Evolutionary conservation across 2,888 invertebrate species (phyloP).

Genomic region (Drosophila bunnanda): DNA sequence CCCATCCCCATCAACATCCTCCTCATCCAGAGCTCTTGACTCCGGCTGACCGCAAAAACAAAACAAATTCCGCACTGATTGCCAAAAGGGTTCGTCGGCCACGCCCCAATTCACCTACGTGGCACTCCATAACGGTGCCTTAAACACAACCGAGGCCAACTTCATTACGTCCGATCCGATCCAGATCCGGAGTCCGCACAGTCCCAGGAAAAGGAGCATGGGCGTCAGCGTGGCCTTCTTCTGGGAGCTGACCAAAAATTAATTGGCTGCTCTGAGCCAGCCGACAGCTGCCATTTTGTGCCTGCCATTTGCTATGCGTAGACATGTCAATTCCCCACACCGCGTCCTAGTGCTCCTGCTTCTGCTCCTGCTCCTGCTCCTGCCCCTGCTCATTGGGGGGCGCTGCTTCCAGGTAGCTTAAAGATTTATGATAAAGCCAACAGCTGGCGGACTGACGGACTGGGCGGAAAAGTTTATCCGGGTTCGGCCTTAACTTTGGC

Average conservation of each 20-base stretch:
- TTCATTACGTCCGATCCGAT: constrained; percentile 57
- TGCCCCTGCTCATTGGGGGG: background rate
- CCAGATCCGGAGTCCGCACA: constrained; percentile 5
- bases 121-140: constrained; percentile 53
- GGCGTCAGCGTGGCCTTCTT: constrained; percentile 25
- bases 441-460: background rate
- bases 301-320: constrained; percentile 60
- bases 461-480: constrained; percentile 59
- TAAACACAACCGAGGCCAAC: constrained; percentile 52
- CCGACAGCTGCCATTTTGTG: constrained; percentile 74
- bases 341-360: background rate
- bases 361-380: background rate
- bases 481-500: constrained; percentile 65
- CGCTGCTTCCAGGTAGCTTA: constrained; percentile 54
- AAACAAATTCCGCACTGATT: constrained; percentile 61
- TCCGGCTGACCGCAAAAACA: constrained; percentile 54
- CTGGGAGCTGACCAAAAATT: constrained; percentile 60
- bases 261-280: constrained; percentile 64
- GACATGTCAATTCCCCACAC: constrained; percentile 65
- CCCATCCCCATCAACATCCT: background rate
- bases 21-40: constrained; percentile 28
- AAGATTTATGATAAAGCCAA: constrained; percentile 76
- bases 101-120: constrained; percentile 28
- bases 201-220: background rate
- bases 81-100: constrained; percentile 65